Conservation (phyloP, 2,888 invertebrate species). For the Dynastes maya region DNA sequence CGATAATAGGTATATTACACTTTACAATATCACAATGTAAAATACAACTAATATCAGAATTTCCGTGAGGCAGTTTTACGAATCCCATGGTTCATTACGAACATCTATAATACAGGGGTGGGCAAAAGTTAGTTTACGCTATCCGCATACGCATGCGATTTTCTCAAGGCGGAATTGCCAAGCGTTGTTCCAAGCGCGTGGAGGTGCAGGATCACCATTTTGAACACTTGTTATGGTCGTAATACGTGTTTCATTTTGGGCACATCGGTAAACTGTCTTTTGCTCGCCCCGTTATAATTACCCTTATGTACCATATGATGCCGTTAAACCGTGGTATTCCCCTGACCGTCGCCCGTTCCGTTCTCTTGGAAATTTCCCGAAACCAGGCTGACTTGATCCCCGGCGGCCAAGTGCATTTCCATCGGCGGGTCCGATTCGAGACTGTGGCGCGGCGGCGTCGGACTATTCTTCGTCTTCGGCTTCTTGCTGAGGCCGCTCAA, state of each 20-base stretch:
- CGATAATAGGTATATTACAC: conserved; percentile 29
- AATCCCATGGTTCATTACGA: conserved; percentile 11
- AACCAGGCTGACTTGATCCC: conserved; percentile 58
- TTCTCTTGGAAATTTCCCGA: conserved; percentile 56
- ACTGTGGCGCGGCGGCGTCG: conserved; percentile 65
- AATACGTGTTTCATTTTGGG: too few species aligned
- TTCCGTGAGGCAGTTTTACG: conserved; percentile 35
- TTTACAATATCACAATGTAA: conserved; percentile 46
- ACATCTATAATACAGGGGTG: not conserved
- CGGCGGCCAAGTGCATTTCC: conserved; percentile 56
- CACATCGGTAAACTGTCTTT: too few species aligned
- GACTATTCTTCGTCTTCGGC: conserved; percentile 66
- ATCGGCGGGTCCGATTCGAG: conserved; percentile 57
- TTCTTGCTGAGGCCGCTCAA: conserved; percentile 80
- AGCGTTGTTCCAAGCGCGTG: too few species aligned
- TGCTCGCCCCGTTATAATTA: not conserved
- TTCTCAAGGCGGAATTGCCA: too few species aligned
- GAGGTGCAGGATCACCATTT: too few species aligned
- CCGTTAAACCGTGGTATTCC: conserved; percentile 66
- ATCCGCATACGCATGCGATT: too few species aligned
- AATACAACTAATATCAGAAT: conserved; percentile 38
- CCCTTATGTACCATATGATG: not conserved
- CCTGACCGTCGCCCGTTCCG: conserved; percentile 58
- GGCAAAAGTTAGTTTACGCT: too few species aligned
- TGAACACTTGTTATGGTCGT: too few species aligned